Percentiles rank a stretch among this genome's conserved stretches.
Conservation (phyloP, 2,888 invertebrate genomes). For the Drosophila pegasa region DNA sequence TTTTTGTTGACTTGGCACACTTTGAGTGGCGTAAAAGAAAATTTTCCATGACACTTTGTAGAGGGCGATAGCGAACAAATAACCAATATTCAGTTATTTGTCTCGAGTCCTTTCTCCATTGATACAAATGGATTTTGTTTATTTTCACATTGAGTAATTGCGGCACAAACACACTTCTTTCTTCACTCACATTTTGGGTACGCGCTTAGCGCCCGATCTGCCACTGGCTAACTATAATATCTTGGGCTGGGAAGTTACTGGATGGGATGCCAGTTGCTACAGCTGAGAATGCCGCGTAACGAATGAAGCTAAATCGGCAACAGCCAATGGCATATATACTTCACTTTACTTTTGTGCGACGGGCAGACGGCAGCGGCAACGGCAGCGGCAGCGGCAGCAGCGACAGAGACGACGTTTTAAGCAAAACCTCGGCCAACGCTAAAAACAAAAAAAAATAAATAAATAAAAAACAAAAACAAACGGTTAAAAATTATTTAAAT, state of each 20-base stretch:
- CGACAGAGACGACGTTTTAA: slow-evolving; percentile 48
- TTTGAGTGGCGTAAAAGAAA: slow-evolving; percentile 40
- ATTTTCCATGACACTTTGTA: slow-evolving; percentile 36
- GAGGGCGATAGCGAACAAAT: not conserved
- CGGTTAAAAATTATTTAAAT: slow-evolving; percentile 76
- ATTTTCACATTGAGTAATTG: slow-evolving; percentile 1
- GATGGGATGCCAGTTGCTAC: slow-evolving; percentile 40
- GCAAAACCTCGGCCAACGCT: slow-evolving; percentile 58
- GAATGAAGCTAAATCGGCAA: slow-evolving; percentile 77
- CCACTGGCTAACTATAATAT: slow-evolving; percentile 15
- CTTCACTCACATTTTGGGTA: slow-evolving; percentile 44
- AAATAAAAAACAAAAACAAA: slow-evolving; percentile 41
- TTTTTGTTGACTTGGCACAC: slow-evolving; percentile 27
- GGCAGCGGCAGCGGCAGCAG: not conserved
- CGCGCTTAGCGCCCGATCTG: slow-evolving; percentile 36
- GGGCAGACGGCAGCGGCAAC: slow-evolving; percentile 40
- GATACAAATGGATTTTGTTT: not conserved
- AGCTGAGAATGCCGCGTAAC: slow-evolving; percentile 77
- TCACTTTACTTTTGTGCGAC: slow-evolving; percentile 50
- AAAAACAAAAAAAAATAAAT: slow-evolving; percentile 5
- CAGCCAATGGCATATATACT: slow-evolving; percentile 78
- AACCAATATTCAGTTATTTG: too few relatives aligned
- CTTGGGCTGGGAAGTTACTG: slow-evolving; percentile 17
- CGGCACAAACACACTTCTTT: not conserved
- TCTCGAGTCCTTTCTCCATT: slow-evolving; percentile 31